Percentiles rank a stretch among this genome's conserved stretches.
Evolutionary conservation across 1,140 invertebrate genomes (phyloP).

Genomic region (Zaprionus ghesquierei): DNA sequence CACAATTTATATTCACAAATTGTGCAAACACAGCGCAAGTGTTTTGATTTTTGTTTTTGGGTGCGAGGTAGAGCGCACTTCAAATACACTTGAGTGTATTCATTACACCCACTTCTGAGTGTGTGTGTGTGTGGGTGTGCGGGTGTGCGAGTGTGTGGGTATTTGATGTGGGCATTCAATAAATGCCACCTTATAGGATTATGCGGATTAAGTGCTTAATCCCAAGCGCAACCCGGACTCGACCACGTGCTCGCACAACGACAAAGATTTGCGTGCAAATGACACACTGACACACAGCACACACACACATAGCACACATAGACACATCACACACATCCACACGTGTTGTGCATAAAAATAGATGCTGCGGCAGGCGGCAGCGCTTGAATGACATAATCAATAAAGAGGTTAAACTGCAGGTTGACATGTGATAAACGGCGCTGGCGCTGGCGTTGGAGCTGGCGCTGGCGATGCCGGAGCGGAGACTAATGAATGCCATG

Average conservation of each 20-base stretch:
- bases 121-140: neutral
- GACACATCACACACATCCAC: neutral
- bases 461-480: conserved; percentile 27
- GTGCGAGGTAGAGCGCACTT: neutral
- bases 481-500: conserved; percentile 66
- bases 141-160: neutral
- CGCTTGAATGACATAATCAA: conserved; percentile 60
- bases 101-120: neutral
- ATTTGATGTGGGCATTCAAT: conserved; percentile 23
- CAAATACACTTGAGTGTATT: conserved; percentile 3
- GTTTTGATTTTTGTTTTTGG: neutral
- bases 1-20: neutral
- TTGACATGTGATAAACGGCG: conserved; percentile 71
- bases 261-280: conserved; percentile 28
- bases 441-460: conserved; percentile 34
- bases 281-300: neutral
- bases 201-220: conserved; percentile 21
- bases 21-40: neutral
- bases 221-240: conserved; percentile 4
- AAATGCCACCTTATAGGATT: conserved; percentile 19
- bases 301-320: neutral
- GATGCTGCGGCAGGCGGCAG: conserved; percentile 10
- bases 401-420: conserved; percentile 57
- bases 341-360: conserved; percentile 5
- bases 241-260: conserved; percentile 1